phyloP scores from a whole-genome alignment of 2,888 invertebrate species.

The Abscondita cerata region DNA sequence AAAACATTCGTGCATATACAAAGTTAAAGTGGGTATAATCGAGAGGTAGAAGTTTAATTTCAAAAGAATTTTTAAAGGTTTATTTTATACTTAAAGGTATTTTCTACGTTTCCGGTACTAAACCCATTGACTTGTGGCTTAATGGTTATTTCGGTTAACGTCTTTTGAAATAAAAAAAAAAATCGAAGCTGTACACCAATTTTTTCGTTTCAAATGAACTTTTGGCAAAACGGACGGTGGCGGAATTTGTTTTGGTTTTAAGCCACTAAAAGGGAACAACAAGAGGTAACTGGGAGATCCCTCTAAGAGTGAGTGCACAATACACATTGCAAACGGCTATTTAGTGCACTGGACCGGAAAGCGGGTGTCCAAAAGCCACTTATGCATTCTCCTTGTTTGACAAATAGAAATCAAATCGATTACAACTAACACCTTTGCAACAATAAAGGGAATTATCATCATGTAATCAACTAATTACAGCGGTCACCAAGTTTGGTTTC shows the following conservation, averaged over 20 bases:
- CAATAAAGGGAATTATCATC: neutral
- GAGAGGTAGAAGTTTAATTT: constrained; percentile 19
- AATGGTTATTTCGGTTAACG: constrained; percentile 3
- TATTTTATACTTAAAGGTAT: constrained; percentile 18
- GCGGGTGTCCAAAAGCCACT: constrained; percentile 59
- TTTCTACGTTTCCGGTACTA: constrained; percentile 28
- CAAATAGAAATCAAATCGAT: constrained; percentile 55
- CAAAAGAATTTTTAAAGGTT: constrained; percentile 25
- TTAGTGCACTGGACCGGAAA: constrained; percentile 58
- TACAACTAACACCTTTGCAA: constrained; percentile 25
- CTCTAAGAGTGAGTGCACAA: constrained; percentile 52
- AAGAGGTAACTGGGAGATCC: constrained; percentile 46
- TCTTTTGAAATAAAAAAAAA: too few species aligned
- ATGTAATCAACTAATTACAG: too few species aligned
- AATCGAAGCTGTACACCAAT: neutral
- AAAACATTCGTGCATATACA: constrained; percentile 16
- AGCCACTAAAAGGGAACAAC: constrained; percentile 40
- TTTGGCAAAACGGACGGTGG: constrained; percentile 16
- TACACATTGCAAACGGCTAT: constrained; percentile 56
- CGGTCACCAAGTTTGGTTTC: neutral
- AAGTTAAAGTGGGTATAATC: constrained; percentile 17
- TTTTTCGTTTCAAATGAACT: neutral
- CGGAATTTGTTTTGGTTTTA: constrained; percentile 33
- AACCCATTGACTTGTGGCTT: constrained; percentile 5
- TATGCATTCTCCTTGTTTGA: constrained; percentile 50